phyloP scores from a whole-genome alignment of 2,888 invertebrate species.

The Acanthoscelides obtectus region DNA sequence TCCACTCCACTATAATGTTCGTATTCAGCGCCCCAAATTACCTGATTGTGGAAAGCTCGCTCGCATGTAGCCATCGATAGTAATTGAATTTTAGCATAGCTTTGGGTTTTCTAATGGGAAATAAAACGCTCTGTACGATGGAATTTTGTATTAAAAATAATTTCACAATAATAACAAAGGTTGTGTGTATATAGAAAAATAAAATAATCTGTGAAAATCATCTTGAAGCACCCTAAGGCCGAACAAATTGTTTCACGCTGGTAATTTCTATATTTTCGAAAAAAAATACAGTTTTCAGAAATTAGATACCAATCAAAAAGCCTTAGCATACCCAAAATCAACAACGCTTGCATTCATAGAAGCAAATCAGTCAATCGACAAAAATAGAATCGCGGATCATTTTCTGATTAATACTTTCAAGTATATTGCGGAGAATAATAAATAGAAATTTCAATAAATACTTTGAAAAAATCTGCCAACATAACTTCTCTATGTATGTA shows the following conservation, averaged over 20 bases:
- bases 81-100: too few species aligned
- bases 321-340: background rate
- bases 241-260: background rate
- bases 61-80: too few species aligned
- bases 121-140: background rate
- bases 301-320: background rate
- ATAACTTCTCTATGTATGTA: background rate
- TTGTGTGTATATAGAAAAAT: background rate
- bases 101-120: too few species aligned
- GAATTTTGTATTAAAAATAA: background rate
- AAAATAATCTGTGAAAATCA: background rate
- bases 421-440: background rate
- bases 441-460: background rate
- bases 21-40: too few species aligned
- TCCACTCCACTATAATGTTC: too few species aligned
- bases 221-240: background rate
- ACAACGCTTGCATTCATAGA: background rate
- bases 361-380: too few species aligned
- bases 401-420: background rate
- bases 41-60: too few species aligned
- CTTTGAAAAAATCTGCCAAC: background rate
- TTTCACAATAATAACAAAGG: background rate
- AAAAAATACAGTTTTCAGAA: background rate
- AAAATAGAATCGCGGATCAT: background rate
- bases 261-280: background rate